phyloP scores from a whole-genome alignment of 2,113 vertebrate genomes.

The Clarias magur region DNA sequence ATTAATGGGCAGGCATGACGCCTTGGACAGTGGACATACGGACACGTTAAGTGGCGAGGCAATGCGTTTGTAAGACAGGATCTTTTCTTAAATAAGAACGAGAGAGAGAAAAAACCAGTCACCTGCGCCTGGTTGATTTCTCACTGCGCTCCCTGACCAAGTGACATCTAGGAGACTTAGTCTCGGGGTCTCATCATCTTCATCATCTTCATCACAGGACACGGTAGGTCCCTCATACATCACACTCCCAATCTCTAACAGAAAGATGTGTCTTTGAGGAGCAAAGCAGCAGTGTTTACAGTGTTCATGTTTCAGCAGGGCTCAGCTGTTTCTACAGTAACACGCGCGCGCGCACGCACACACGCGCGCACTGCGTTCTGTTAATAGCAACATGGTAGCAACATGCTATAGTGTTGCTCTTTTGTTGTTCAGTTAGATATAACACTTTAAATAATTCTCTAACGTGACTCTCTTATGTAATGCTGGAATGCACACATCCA shows the following conservation, averaged over 20 bases:
- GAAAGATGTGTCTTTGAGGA: background rate
- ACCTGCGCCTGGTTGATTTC: background rate
- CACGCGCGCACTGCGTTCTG: background rate
- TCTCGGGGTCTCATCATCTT: background rate
- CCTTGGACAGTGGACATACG: constrained; percentile 18
- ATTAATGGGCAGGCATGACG: constrained; percentile 17
- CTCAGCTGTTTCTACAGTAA: constrained; percentile 22
- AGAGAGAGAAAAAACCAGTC: background rate
- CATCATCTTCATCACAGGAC: constrained; percentile 10
- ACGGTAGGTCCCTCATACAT: background rate
- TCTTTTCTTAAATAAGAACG: background rate
- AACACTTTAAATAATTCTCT: constrained; percentile 31
- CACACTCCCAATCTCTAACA: background rate
- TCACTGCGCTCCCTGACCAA: background rate
- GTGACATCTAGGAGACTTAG: constrained; percentile 2
- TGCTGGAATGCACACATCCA: constrained; percentile 53
- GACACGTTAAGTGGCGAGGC: constrained; percentile 43
- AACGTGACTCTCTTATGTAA: constrained; percentile 67
- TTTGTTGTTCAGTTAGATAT: constrained; percentile 10
- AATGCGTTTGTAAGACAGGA: constrained; percentile 33
- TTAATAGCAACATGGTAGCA: background rate
- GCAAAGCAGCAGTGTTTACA: constrained; percentile 7
- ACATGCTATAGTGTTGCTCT: background rate
- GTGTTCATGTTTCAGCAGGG: background rate
- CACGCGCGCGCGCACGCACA: background rate